Conservation (phyloP, 2,113 vertebrate species). For the Notiomystis cincta region DNA sequence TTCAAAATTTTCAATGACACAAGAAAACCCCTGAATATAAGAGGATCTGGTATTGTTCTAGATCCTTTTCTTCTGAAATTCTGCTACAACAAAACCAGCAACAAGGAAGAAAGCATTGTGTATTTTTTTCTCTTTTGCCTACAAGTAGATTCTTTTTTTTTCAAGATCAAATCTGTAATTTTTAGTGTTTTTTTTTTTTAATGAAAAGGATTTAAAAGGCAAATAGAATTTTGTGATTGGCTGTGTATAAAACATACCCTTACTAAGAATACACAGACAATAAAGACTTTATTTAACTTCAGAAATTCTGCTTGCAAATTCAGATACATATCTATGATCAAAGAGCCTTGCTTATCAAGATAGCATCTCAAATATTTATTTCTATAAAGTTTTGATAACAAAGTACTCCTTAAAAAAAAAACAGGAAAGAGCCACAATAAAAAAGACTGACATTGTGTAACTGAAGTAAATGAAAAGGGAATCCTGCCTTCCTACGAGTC, state of each 20-base stretch:
- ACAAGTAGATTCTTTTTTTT: neutral
- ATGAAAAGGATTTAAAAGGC: neutral
- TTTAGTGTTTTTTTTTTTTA: neutral
- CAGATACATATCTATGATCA: neutral
- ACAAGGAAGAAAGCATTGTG: neutral
- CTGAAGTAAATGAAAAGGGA: neutral
- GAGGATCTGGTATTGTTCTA: neutral
- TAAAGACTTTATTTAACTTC: neutral
- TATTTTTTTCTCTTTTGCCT: neutral
- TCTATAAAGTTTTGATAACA: neutral
- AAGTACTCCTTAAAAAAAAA: neutral
- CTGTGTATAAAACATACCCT: neutral
- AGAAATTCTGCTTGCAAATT: neutral
- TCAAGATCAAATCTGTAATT: neutral
- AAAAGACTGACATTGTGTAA: neutral
- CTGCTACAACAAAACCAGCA: neutral
- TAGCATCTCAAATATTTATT: neutral
- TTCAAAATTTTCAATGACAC: neutral
- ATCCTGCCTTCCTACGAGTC: neutral
- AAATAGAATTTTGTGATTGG: neutral
- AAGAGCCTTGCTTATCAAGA: neutral
- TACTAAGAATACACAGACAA: neutral
- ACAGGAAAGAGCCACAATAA: neutral
- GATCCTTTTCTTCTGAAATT: neutral
- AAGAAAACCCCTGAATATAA: neutral